Base-by-base conservation (phyloP, 2,888 invertebrate species). In the Nomada lathburiana region DNA sequence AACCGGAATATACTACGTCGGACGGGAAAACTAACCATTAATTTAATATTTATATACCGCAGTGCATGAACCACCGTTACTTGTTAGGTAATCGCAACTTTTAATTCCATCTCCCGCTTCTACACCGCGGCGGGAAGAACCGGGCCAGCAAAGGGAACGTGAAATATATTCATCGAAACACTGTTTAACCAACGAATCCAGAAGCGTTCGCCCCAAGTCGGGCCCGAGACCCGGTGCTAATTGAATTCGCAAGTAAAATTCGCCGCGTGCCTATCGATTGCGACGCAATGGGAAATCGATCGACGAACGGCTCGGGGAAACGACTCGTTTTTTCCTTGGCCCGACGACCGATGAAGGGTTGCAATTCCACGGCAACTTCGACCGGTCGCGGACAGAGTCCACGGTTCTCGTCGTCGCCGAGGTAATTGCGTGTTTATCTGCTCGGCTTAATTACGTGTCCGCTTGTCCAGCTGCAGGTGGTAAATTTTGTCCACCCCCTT, bases 381-480 rank as follows among this genome's bases (percentile, higher is more conserved):
- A 79, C 69, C 76, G 42, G 29, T n/a, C 26, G 23, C n/a, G 64
- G 57, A 47, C 13, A 11, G 2, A 47, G 47, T 84, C 70, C 85
- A 63, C 85, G 81, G 76, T 79, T 77, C 85, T 67, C 89, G 88
- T 90, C 89, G 90, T 89, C 90, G 87, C 85, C 76, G 85, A 89
- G 87, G 90, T 92, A 92, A 92, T 92, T 92, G 91, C 92, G 89
- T 92, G 91, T 92, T 92, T 92, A 92, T 92, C 91, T 89, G 91
- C 88, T 88, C 85, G 88, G 91, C 91, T 92, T 91, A 91, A 91
- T 92, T 91, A 91, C 91, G 90, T 90, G 89, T 91, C 90, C 90
- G 91, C 91, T 90, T 92, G 91, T 91, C 90, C 90, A 89, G 88
- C 90, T 88, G 87, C 85, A 83, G 88, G 88, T 90, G 88, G 88